These are phyloP conservation scores for Anastrepha obliqua DNA, from an alignment of 1,140 invertebrate genomes.

Conservation along the genomic window DNA sequence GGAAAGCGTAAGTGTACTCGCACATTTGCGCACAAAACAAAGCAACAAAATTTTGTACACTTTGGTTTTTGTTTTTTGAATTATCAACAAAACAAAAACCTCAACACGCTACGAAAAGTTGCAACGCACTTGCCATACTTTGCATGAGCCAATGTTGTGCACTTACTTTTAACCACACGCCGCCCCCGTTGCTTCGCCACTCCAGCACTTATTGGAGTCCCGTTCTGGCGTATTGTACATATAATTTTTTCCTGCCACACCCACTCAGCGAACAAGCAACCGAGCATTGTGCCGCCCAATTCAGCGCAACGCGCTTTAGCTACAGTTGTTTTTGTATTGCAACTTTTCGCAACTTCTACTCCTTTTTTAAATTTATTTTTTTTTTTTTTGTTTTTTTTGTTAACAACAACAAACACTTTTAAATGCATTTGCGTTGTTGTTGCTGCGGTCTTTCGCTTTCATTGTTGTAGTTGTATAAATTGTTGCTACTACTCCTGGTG, in stretches of 20 bases:
- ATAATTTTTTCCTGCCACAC: constrained; percentile 10
- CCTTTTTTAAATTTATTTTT: not conserved
- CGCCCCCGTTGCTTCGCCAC: not conserved
- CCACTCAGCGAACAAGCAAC: not conserved
- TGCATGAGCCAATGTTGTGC: constrained; percentile 15
- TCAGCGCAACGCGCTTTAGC: not conserved
- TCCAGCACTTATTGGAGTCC: not conserved
- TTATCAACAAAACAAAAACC: not conserved
- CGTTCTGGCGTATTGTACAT: not conserved
- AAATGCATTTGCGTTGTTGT: not conserved
- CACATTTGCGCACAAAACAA: not conserved
- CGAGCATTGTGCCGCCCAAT: not conserved
- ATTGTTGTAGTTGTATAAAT: constrained; percentile 32
- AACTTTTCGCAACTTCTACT: constrained; percentile 36
- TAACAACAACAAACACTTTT: not conserved
- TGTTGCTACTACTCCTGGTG: constrained; percentile 5
- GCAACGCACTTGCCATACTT: constrained; percentile 17
- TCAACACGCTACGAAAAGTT: not conserved
- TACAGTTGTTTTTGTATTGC: not conserved
- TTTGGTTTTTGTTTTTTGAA: not conserved
- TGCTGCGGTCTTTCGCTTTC: not conserved
- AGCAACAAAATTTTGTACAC: not conserved
- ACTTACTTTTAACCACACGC: constrained; percentile 32
- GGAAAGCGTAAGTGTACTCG: not conserved
- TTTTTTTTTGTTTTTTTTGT: not conserved